phyloP scores from a whole-genome alignment of 2,888 invertebrate genomes.

The Atrina japonica region DNA sequence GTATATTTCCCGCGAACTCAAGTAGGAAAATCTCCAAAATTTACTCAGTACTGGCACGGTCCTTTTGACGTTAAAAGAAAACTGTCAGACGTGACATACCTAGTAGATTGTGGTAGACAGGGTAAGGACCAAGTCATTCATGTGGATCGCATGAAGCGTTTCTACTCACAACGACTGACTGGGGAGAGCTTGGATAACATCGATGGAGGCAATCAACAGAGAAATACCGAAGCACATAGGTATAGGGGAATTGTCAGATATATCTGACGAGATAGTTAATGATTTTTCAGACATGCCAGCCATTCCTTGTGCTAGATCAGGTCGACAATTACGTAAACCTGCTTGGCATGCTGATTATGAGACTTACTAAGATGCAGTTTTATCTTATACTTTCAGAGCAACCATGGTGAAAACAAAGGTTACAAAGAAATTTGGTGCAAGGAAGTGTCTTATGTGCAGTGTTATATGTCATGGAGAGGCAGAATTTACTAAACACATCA shows the following conservation, averaged over 20 bases:
- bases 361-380: background rate
- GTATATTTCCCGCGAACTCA: slow-evolving; percentile 14
- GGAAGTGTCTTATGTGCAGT: slow-evolving; percentile 16
- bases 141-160: slow-evolving; percentile 11
- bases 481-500: slow-evolving; percentile 1
- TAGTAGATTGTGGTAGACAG: slow-evolving; percentile 10
- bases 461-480: background rate
- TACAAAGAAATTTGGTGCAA: background rate
- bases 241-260: background rate
- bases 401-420: background rate
- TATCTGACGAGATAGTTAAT: slow-evolving; percentile 1
- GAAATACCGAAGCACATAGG: background rate
- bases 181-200: background rate
- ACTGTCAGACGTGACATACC: slow-evolving; percentile 17
- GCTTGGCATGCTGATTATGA: slow-evolving; percentile 11
- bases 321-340: slow-evolving; percentile 7
- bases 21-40: slow-evolving; percentile 10
- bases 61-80: background rate
- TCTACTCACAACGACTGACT: slow-evolving; percentile 3
- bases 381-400: background rate
- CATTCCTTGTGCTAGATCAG: background rate
- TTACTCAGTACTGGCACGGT: slow-evolving; percentile 25
- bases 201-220: background rate
- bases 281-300: slow-evolving; percentile 6
- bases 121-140: slow-evolving; percentile 10